Evolutionary conservation across 2,888 invertebrate genomes (phyloP).

Genomic region (Brenthis ino): DNA sequence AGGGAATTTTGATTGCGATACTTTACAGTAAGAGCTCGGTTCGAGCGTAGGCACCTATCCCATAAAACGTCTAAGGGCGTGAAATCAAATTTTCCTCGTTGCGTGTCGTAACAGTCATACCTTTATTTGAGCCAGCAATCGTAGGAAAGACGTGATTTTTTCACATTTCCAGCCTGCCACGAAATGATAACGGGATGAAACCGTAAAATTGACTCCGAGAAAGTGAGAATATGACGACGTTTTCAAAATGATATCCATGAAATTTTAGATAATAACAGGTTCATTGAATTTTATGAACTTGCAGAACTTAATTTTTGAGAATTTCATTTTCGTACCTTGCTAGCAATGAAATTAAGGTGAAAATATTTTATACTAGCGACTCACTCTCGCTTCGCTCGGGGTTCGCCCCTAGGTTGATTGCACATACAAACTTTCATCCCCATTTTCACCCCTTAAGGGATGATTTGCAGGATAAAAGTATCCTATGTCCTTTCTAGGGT

Average conservation of each 20-base stretch:
- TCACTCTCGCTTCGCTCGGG: too few species aligned
- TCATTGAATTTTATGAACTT: constrained; percentile 12
- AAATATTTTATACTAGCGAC: too few species aligned
- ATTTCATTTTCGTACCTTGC: too few species aligned
- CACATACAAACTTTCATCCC: too few species aligned
- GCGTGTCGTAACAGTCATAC: constrained; percentile 25
- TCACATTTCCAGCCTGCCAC: constrained; percentile 32
- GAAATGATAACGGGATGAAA: constrained; percentile 36
- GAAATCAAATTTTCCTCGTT: constrained; percentile 18
- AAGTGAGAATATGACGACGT: constrained; percentile 26
- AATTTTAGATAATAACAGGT: constrained; percentile 16
- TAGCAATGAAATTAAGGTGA: too few species aligned
- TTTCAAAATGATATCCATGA: constrained; percentile 20
- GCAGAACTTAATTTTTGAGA: too few species aligned
- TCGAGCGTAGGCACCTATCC: background rate
- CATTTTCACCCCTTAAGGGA: too few species aligned
- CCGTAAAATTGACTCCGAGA: constrained; percentile 32
- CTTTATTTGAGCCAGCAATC: constrained; percentile 30
- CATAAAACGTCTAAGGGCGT: constrained; percentile 19
- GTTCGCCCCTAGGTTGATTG: too few species aligned
- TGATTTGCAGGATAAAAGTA: too few species aligned
- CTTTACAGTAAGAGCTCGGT: constrained; percentile 12
- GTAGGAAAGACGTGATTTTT: constrained; percentile 33
- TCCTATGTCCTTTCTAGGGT: too few species aligned
- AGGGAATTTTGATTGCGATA: constrained; percentile 9